A percentile compares a stretch with the other conserved stretches of the same genome.
Evolutionary conservation across 2,113 vertebrate species (phyloP).

Genomic region (Syrmaticus mikado): DNA sequence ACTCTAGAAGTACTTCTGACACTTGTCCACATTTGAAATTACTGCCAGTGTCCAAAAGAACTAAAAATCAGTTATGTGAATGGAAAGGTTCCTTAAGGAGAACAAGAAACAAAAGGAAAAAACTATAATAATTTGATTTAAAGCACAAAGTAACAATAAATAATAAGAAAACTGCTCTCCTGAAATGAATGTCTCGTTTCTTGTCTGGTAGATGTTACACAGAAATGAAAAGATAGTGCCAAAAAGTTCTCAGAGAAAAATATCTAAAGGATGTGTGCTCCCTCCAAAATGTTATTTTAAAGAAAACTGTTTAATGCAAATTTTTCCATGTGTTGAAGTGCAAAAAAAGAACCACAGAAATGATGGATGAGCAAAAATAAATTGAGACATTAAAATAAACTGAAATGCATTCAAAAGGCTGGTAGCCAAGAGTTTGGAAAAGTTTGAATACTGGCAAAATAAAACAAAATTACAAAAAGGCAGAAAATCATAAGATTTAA

Average conservation of each 20-base stretch:
- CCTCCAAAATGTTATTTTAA: neutral
- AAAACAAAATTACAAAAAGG: neutral
- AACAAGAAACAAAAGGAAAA: constrained; percentile 10
- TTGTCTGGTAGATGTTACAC: constrained; percentile 4
- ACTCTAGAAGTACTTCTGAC: neutral
- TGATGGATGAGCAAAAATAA: neutral
- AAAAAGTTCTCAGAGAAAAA: neutral
- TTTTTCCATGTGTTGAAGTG: neutral
- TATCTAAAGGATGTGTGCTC: neutral
- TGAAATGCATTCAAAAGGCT: neutral
- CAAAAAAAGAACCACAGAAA: neutral
- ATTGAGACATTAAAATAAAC: neutral
- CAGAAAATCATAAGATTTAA: neutral
- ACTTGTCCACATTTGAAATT: neutral
- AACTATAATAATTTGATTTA: neutral
- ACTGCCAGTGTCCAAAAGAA: neutral
- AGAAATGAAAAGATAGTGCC: neutral
- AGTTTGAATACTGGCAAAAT: neutral
- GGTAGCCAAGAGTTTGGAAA: neutral
- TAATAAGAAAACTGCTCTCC: neutral
- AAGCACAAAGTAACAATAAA: constrained; percentile 21
- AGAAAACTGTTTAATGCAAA: neutral
- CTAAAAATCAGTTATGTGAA: neutral
- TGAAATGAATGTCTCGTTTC: neutral
- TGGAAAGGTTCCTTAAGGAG: constrained; percentile 8